Evolutionary conservation across 2,797 vertebrate genomes (phyloP), one percentile per base, ranked within the genome.

Genomic region (Brachyrhaphis roseni): DNA sequence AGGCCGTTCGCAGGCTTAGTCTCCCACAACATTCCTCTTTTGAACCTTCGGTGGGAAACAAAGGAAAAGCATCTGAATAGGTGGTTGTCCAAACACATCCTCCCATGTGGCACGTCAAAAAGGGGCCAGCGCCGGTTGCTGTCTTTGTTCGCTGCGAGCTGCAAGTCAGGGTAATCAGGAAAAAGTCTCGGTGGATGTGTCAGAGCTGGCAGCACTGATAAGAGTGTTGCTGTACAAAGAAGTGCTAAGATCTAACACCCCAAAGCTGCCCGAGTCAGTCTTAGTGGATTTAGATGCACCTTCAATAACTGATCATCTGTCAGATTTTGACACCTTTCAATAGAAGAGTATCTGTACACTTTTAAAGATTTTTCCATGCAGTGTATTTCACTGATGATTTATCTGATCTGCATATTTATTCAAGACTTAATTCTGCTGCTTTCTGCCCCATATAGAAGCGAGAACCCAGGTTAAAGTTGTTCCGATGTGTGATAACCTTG

Each of bases 61-160:
- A 84, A 84, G 79, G 79, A 86, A 87, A 79, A 72, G 66, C 53
- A 59, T 86, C 78, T 91, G 85, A 92, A 93, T 91, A 83, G 92
- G 87, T 90, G 91, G 84, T 86, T 89, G 88, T 93, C 92, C 75
- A 71, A 66, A 88, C 83, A 93, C 90, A 91, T 94, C 93, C 93
- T 94, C 90, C 89, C 84, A 34, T 86, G 88, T 84, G 89, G 90
- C 89, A 83, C 78, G 81, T 91, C 91, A 91, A 86, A 41, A 86
- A 82, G 66, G 62, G 75, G 85, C 71, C 76, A 73, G 13, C 5
- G 77, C 79, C 51, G 75, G 59, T 80, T 83, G 82, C 84, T 82
- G 85, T 89, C 83, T 90, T 92, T 92, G 89, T 92, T 90, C 75
- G 12, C 36, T 34, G 74, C 2, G 23, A 82, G 79, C 79, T 68